phyloP scores from a whole-genome alignment of 2,113 vertebrate genomes.

The Prionailurus viverrinus region DNA sequence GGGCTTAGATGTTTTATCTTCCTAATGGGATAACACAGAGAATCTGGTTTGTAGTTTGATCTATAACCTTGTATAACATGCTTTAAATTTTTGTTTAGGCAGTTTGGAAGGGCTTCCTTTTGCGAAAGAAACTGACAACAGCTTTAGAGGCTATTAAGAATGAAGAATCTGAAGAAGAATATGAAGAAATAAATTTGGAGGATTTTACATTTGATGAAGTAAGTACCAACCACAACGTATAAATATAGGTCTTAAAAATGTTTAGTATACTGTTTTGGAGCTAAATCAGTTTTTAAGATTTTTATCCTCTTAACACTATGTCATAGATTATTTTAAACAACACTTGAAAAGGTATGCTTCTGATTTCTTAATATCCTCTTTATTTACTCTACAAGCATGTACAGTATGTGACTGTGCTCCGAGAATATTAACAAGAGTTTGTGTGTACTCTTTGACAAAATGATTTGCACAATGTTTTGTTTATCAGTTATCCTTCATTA shows the following conservation, averaged over 20 bases:
- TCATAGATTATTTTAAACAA: neutral
- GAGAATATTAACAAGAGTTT: neutral
- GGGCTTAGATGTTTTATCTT: conserved; percentile 96
- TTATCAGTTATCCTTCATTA: neutral
- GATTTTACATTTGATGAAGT: conserved; percentile 94
- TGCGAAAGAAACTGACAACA: conserved; percentile 92
- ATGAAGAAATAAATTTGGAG: conserved; percentile 93
- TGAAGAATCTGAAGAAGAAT: conserved; percentile 90
- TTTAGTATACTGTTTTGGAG: neutral
- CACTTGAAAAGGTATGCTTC: neutral
- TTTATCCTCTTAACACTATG: neutral
- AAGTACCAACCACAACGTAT: conserved; percentile 78
- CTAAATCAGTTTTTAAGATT: neutral
- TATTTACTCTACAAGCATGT: neutral
- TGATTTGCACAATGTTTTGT: neutral
- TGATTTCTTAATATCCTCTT: neutral
- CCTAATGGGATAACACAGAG: conserved; percentile 95
- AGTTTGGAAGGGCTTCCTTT: conserved; percentile 93
- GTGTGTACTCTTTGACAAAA: neutral
- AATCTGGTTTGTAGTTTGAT: conserved; percentile 94
- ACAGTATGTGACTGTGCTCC: neutral
- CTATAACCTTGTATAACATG: conserved; percentile 90
- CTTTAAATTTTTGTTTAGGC: conserved; percentile 93
- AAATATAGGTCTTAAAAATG: neutral
- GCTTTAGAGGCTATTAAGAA: conserved; percentile 90